Conservation (phyloP, 2,797 vertebrate species). For the Kryptopterus vitreolus region DNA sequence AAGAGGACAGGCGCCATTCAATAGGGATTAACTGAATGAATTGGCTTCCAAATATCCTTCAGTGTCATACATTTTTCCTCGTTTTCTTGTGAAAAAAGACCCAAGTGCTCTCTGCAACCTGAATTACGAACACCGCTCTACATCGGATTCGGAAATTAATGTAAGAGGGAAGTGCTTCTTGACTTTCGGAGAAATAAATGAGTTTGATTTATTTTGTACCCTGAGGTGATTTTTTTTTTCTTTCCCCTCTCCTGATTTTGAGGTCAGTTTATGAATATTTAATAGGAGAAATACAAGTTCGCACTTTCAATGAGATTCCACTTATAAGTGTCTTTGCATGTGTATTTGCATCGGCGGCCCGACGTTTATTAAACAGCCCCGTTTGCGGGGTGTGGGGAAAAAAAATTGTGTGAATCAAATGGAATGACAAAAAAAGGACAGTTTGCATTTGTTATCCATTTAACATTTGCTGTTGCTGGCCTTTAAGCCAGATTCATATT, state of each 20-base stretch:
- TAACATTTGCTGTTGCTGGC: neutral
- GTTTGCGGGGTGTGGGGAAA: neutral
- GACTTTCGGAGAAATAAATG: slow-evolving; percentile 28
- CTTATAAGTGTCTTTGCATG: slow-evolving; percentile 30
- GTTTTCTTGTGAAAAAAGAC: slow-evolving; percentile 8
- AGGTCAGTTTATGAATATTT: slow-evolving; percentile 46
- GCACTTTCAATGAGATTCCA: slow-evolving; percentile 18
- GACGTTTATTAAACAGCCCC: slow-evolving; percentile 11
- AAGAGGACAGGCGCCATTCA: neutral
- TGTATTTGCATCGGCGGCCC: neutral
- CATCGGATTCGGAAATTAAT: slow-evolving; percentile 36
- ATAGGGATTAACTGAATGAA: slow-evolving; percentile 5
- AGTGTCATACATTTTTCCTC: neutral
- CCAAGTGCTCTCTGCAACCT: neutral
- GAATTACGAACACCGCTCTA: slow-evolving; percentile 17
- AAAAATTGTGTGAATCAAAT: neutral
- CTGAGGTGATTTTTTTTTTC: slow-evolving; percentile 31
- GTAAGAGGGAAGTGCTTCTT: slow-evolving; percentile 46
- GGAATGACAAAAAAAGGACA: neutral
- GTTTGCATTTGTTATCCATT: neutral
- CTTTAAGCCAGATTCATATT: neutral
- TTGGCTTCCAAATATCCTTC: neutral
- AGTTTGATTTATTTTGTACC: slow-evolving; percentile 36
- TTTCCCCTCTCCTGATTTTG: slow-evolving; percentile 16
- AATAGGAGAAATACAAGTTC: slow-evolving; percentile 3